phyloP scores from a whole-genome alignment of 2,113 vertebrate genomes.

The Hydropotes inermis region DNA sequence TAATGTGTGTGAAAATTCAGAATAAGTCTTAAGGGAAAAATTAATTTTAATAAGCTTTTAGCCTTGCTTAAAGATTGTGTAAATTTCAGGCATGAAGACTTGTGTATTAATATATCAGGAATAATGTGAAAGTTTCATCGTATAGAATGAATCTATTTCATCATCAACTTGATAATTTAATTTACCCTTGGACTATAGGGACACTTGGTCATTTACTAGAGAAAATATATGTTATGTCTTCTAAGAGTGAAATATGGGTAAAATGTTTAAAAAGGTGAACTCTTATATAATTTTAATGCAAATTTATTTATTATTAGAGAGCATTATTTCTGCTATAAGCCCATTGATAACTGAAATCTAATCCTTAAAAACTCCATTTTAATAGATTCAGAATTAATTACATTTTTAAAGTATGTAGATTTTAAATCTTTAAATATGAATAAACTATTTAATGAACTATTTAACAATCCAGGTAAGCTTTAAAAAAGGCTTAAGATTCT shows the following conservation, averaged over 20 bases:
- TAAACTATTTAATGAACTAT: not conserved
- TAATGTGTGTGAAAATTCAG: slow-evolving; percentile 68
- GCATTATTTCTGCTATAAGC: not conserved
- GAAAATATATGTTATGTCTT: not conserved
- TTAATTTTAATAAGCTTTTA: slow-evolving; percentile 79
- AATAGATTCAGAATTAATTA: not conserved
- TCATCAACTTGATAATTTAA: slow-evolving; percentile 25
- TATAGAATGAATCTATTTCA: slow-evolving; percentile 39
- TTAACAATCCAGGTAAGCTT: not conserved
- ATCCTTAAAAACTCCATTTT: not conserved
- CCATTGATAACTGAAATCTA: not conserved
- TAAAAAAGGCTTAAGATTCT: not conserved
- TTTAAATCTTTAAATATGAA: not conserved
- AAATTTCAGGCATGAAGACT: slow-evolving; percentile 61
- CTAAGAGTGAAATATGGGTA: not conserved
- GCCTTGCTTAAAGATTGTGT: slow-evolving; percentile 56
- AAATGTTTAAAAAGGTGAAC: not conserved
- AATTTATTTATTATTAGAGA: not conserved
- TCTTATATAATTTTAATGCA: not conserved
- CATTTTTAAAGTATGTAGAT: not conserved
- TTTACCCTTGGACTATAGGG: not conserved
- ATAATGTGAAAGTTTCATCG: slow-evolving; percentile 4
- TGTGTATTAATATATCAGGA: slow-evolving; percentile 54
- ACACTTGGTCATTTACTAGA: not conserved
- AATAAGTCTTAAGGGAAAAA: slow-evolving; percentile 76